phyloP scores from a whole-genome alignment of 1,140 invertebrate genomes.

The Rhyacophila brunnea region DNA sequence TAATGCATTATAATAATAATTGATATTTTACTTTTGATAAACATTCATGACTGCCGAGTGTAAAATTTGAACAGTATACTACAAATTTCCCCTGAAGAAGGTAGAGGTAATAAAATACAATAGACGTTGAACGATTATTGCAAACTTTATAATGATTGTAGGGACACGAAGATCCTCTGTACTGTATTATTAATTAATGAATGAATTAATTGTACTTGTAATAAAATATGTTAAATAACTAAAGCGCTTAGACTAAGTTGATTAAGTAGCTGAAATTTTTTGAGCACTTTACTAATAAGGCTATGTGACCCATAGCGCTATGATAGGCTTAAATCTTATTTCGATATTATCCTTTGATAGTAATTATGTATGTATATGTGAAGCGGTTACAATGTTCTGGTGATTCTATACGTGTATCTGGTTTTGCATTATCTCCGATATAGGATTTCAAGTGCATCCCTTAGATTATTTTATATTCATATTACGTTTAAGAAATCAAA shows the following conservation, averaged over 20 bases:
- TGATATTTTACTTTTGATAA: background rate
- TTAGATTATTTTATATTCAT: slow-evolving; percentile 25
- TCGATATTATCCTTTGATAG: slow-evolving; percentile 20
- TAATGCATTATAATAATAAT: no score
- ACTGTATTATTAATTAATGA: background rate
- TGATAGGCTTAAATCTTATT: slow-evolving; percentile 20
- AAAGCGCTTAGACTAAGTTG: slow-evolving; percentile 19
- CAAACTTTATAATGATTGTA: background rate
- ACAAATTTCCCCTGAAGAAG: background rate
- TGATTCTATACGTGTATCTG: slow-evolving; percentile 14
- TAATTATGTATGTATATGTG: slow-evolving; percentile 2
- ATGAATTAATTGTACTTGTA: background rate
- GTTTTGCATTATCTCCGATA: slow-evolving; percentile 22
- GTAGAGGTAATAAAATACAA: background rate
- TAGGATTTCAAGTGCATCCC: slow-evolving; percentile 17
- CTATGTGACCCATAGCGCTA: slow-evolving; percentile 6
- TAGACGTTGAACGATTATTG: no score
- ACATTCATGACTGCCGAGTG: background rate
- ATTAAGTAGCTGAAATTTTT: slow-evolving; percentile 24
- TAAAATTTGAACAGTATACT: slow-evolving; percentile 1
- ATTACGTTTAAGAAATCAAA: slow-evolving; percentile 11
- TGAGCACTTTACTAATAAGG: slow-evolving; percentile 17
- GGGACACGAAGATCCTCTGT: background rate
- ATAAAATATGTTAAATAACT: slow-evolving; percentile 14
- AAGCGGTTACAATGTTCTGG: slow-evolving; percentile 4